Base-by-base conservation (phyloP, 2,113 vertebrate genomes). In the Monarcha castaneiventris region DNA sequence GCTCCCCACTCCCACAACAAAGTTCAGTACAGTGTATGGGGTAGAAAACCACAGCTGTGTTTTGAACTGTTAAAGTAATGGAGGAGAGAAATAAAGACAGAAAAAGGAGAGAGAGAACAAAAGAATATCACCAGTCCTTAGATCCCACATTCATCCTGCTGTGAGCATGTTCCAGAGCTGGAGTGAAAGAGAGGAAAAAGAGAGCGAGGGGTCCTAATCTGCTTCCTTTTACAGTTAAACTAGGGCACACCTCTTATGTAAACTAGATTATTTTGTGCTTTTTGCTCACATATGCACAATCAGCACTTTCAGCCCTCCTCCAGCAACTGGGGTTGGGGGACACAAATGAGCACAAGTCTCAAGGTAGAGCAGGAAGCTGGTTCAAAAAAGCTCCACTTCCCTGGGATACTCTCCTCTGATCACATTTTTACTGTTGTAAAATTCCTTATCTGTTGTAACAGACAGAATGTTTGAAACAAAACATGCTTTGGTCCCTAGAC, bases 171-270 rank as follows among this genome's bases (percentile, higher is more conserved):
- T 44, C 13, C 52, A 49, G 37, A 66, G 16, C 8, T 39, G 20
- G 7, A 9, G 7, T 29, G 37, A 67, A 61, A 77, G 37, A 48
- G 30, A 58, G 30, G 26, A 20, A 52, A 89, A 82, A 52, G 13
- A 39, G 37, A 75, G 7, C 0, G 1, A 30, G 13, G 13, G 3
- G 3, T 33, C 13, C 14, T 52, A 51, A 54, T 25, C 19, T 6
- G 9, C 9, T 74, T 52, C 13, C 7, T 67, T 61, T 75, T 46
- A 37, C 15, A 39, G 39, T 39, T 68, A 67, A 75, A 44, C 20
- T 3, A 2, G 6, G 22, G 20, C 13, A 12, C 5, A n/a, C 3
- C 9, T 89, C 27, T 39, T 30, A 37, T 8, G 4, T 44, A 61
- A 89, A 54, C 25, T 30, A 46, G 13, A 59, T 30, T 52, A 26